Percentiles rank a stretch among this genome's conserved stretches.
phyloP scores from a whole-genome alignment of 2,888 invertebrate species.

The Diaphora mendica region DNA sequence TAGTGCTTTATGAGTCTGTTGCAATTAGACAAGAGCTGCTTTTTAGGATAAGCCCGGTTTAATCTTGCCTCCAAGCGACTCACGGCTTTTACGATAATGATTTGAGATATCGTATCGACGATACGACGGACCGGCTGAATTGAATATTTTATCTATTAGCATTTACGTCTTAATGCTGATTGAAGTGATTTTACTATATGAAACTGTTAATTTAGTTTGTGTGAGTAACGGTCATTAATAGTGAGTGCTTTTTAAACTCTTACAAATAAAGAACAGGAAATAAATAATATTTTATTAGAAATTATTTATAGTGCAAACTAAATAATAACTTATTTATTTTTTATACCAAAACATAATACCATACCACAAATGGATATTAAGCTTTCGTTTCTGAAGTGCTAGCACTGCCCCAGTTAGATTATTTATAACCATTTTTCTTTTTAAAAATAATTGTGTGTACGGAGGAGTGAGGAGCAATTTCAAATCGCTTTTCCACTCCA shows the following conservation, averaged over 20 bases:
- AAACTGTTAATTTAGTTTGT: not conserved
- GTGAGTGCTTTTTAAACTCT: not conserved
- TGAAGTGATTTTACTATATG: slow-evolving; percentile 22
- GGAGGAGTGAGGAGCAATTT: not conserved
- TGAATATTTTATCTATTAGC: slow-evolving; percentile 38
- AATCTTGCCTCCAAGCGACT: slow-evolving; percentile 63
- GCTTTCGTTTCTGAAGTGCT: not conserved
- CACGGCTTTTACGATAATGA: slow-evolving; percentile 73
- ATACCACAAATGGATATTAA: too few species aligned
- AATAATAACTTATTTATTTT: too few species aligned
- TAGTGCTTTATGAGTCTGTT: slow-evolving; percentile 80
- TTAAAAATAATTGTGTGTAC: not conserved
- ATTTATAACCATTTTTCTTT: not conserved
- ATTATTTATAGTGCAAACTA: too few species aligned
- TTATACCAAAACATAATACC: too few species aligned
- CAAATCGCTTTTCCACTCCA: not conserved
- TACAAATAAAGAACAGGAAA: not conserved
- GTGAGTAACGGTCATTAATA: not conserved
- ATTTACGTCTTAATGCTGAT: slow-evolving; percentile 29
- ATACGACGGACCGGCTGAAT: slow-evolving; percentile 30
- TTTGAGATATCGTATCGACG: slow-evolving; percentile 67
- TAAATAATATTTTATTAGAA: not conserved
- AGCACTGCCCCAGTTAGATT: not conserved
- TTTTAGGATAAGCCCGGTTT: slow-evolving; percentile 76
- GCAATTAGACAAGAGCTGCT: slow-evolving; percentile 82